Evolutionary conservation across 2,113 vertebrate species (phyloP), one percentile per base, ranked within the genome.

Genomic region (Ardeotis arabs): DNA sequence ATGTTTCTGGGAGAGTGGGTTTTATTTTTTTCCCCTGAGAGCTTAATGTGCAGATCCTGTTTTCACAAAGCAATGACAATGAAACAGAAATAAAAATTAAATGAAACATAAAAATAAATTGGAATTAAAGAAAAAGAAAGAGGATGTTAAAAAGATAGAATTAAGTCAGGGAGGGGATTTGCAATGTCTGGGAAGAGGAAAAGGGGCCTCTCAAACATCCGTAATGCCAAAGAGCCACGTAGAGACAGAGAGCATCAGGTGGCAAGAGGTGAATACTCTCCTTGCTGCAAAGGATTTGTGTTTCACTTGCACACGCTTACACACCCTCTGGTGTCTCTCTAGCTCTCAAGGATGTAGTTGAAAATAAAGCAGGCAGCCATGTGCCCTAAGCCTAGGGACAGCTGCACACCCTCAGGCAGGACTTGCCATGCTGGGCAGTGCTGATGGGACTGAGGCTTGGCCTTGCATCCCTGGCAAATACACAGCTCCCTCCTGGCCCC

Each of bases 301-400:
- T 74, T 76, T 44, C 39, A 35, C 29, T 20, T n/a, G 15, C 17
- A 39, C 0, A 0, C 4, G 8, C 28, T 45, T 62, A 24, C 6
- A 14, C 2, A 6, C 9, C 22, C 13, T 33, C 11, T 52, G 29
- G 6, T 4, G 29, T 10, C 31, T 62, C 39, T 29, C 29, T 17
- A 5, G 12, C 16, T 58, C 11, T 37, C 19, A 6, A 1, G 41
- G 24, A 3, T 25, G 6, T 16, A 15, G 28, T 8, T 16, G 5
- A 70, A 56, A 88, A 28, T 3, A 27, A 49, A 91, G 33, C 55
- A 62, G 56, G 66, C 4, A 3, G 37, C 22, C 1, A 0, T 1
- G 4, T 19, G 41, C 29, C 33, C 25, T 23, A 29, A 69, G 69
- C 49, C 77, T 29, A 19, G 37, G 16, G 29, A 49, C 52, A 52